These are phyloP conservation scores for Lepus europaeus DNA, from an alignment of 2,113 vertebrate genomes.

Conservation along the genomic window DNA sequence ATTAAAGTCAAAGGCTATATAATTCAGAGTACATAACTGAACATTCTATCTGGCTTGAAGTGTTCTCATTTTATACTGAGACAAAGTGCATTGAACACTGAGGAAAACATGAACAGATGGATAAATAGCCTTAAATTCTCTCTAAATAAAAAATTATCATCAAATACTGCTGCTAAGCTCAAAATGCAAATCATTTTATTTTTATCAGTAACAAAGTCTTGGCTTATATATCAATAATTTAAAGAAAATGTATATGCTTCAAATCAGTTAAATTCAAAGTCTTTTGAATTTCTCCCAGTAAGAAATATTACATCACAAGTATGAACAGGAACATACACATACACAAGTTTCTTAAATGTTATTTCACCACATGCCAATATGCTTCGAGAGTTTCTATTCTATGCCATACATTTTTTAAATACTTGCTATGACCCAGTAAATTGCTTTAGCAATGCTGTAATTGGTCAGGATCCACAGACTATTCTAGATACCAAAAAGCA, in stretches of 20 bases:
- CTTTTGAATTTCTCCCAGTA: background rate
- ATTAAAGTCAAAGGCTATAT: conserved; percentile 13
- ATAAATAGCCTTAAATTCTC: background rate
- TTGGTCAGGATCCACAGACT: background rate
- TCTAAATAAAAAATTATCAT: background rate
- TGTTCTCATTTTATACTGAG: background rate
- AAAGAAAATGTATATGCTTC: conserved; percentile 17
- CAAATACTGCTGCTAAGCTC: background rate
- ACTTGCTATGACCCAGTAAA: conserved; percentile 28
- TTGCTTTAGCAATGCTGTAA: background rate
- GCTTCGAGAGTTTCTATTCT: conserved; percentile 8
- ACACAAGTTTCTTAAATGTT: background rate
- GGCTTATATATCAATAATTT: conserved; percentile 13
- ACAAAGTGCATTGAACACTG: background rate
- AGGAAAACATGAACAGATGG: background rate
- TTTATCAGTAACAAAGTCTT: background rate
- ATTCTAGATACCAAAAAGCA: background rate
- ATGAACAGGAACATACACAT: background rate
- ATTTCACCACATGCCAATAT: conserved; percentile 8
- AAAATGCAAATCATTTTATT: conserved; percentile 19
- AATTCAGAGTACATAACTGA: conserved; percentile 8
- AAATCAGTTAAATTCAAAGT: conserved; percentile 33
- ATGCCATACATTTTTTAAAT: background rate
- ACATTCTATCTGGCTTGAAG: background rate
- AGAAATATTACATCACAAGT: conserved; percentile 27